These are phyloP conservation scores for Acronicta aceris DNA, from an alignment of 2,888 invertebrate species.

Conservation along the genomic window DNA sequence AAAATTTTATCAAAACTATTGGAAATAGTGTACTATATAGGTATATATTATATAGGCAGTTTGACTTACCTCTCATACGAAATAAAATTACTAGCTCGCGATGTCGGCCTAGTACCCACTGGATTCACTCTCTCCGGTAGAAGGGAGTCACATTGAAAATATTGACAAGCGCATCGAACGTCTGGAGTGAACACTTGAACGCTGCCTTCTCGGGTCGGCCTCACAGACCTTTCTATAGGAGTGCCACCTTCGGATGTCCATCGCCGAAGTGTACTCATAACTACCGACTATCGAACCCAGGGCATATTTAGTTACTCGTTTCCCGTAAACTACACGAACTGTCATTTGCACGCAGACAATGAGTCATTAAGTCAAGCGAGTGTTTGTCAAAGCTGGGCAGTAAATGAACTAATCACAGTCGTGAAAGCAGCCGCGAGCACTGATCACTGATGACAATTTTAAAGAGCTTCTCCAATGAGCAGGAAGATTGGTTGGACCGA, in stretches of 20 bases:
- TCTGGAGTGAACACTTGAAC: slow-evolving; percentile 93
- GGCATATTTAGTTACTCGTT: slow-evolving; percentile 70
- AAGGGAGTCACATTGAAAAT: slow-evolving; percentile 94
- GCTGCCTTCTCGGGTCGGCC: slow-evolving; percentile 92
- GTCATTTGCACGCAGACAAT: slow-evolving; percentile 67
- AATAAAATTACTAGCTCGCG: slow-evolving; percentile 88
- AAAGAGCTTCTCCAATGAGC: slow-evolving; percentile 86
- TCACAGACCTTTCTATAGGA: slow-evolving; percentile 90
- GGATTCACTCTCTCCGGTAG: slow-evolving; percentile 93
- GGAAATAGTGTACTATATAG: slow-evolving; percentile 44
- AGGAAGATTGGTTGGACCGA: slow-evolving; percentile 80
- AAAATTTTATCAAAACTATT: slow-evolving; percentile 72
- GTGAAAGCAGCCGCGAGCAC: slow-evolving; percentile 87
- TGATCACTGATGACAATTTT: slow-evolving; percentile 87
- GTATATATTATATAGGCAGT: slow-evolving; percentile 43
- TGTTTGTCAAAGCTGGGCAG: slow-evolving; percentile 76
- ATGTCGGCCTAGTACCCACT: slow-evolving; percentile 91
- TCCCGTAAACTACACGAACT: slow-evolving; percentile 62
- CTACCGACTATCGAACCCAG: slow-evolving; percentile 71
- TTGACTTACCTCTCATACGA: slow-evolving; percentile 81
- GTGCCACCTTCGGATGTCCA: slow-evolving; percentile 92
- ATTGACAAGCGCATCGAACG: slow-evolving; percentile 96
- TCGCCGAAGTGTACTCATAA: slow-evolving; percentile 88
- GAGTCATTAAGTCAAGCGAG: slow-evolving; percentile 77
- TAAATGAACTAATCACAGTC: slow-evolving; percentile 85